phyloP scores from a whole-genome alignment of 2,888 invertebrate species.

The Aporophyla nigra region DNA sequence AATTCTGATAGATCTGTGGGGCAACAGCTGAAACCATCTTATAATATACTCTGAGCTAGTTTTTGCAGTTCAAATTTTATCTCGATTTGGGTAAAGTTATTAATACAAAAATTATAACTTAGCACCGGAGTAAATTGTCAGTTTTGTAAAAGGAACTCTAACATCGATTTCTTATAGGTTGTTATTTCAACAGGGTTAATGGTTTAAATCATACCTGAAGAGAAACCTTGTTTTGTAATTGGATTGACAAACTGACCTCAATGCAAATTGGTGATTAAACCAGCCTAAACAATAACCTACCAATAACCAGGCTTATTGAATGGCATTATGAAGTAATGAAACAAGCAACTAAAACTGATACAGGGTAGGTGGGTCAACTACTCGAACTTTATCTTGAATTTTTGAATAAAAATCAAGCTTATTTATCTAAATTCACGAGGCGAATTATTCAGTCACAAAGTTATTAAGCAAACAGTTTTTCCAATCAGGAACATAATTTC shows the following conservation, averaged over 20 bases:
- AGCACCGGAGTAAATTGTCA: no score
- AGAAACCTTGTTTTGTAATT: no score
- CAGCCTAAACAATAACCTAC: no score
- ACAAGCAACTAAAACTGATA: no score
- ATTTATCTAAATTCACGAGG: background rate
- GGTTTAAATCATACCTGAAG: no score
- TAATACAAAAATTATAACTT: no score
- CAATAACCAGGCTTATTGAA: background rate
- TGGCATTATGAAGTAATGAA: background rate
- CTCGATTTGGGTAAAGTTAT: no score
- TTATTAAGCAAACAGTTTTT: background rate
- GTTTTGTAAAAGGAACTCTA: no score
- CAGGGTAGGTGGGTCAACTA: background rate
- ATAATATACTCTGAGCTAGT: no score
- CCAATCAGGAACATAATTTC: background rate
- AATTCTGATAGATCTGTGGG: background rate
- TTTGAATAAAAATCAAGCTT: background rate
- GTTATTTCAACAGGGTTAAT: no score
- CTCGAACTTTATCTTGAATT: background rate
- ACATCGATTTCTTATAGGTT: no score
- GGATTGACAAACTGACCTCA: background rate
- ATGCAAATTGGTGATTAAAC: background rate
- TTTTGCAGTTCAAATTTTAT: no score
- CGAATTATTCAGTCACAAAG: background rate
- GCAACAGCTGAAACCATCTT: background rate